phyloP scores from a whole-genome alignment of 2,797 vertebrate genomes.

The Enoplosus armatus region DNA sequence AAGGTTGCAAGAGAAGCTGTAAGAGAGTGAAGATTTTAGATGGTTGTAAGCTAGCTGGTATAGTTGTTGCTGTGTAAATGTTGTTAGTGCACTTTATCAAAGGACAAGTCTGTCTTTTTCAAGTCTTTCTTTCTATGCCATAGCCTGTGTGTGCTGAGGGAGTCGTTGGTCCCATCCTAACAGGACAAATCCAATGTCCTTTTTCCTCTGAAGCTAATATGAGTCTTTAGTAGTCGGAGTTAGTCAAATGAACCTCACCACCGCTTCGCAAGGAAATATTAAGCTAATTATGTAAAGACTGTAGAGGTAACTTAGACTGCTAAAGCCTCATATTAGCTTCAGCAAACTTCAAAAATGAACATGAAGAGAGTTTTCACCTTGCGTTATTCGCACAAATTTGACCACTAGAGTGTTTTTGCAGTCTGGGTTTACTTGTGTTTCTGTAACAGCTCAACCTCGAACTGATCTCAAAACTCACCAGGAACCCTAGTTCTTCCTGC shows the following conservation, averaged over 20 bases:
- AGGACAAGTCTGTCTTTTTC: background rate
- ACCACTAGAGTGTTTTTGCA: background rate
- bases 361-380: background rate
- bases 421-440: background rate
- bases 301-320: background rate
- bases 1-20: slow-evolving; percentile 27
- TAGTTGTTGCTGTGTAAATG: slow-evolving; percentile 32
- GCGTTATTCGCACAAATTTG: background rate
- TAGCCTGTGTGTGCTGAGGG: background rate
- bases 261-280: background rate
- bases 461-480: background rate
- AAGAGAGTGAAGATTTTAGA: slow-evolving; percentile 50
- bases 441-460: background rate
- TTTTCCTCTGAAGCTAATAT: slow-evolving; percentile 10
- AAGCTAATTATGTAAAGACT: background rate
- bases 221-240: background rate
- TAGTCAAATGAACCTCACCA: background rate
- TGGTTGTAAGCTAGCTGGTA: slow-evolving; percentile 31
- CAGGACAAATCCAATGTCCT: background rate
- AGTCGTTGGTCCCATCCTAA: background rate
- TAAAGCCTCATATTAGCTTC: background rate
- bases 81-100: slow-evolving; percentile 3
- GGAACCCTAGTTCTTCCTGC: background rate
- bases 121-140: slow-evolving; percentile 10
- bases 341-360: background rate